Evolutionary conservation across 2,113 vertebrate species (phyloP).

Genomic region (Meriones unguiculatus): DNA sequence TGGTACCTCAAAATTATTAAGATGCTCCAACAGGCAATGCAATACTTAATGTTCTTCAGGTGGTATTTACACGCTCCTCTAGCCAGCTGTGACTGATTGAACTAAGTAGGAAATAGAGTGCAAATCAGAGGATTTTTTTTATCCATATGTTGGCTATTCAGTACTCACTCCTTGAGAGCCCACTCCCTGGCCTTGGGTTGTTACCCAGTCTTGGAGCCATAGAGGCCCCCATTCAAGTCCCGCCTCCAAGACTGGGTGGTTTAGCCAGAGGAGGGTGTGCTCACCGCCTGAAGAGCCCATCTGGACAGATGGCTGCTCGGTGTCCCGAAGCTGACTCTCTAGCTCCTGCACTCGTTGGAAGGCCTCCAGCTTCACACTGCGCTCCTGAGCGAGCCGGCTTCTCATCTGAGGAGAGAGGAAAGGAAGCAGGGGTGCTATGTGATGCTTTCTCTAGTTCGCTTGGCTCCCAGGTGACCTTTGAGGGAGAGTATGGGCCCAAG

Average conservation of each 20-base stretch:
- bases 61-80: neutral
- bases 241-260: neutral
- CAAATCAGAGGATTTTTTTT: neutral
- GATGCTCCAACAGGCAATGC: neutral
- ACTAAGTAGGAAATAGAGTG: neutral
- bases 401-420: constrained; percentile 79
- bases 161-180: neutral
- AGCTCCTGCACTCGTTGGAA: constrained; percentile 87
- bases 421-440: neutral
- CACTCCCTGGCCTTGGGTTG: neutral
- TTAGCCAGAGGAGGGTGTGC: neutral
- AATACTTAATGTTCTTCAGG: neutral
- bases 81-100: neutral
- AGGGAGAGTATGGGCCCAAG: neutral
- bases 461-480: neutral
- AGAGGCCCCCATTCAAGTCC: neutral
- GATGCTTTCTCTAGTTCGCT: neutral
- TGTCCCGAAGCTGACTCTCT: constrained; percentile 81
- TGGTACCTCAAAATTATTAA: neutral
- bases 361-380: constrained; percentile 86
- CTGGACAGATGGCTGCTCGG: constrained; percentile 70
- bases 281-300: constrained; percentile 79
- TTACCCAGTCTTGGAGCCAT: neutral
- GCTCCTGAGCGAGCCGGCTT: constrained; percentile 85
- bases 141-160: neutral